Conservation (phyloP, 2,797 vertebrate species). For the Ctenosaura bakeri region DNA sequence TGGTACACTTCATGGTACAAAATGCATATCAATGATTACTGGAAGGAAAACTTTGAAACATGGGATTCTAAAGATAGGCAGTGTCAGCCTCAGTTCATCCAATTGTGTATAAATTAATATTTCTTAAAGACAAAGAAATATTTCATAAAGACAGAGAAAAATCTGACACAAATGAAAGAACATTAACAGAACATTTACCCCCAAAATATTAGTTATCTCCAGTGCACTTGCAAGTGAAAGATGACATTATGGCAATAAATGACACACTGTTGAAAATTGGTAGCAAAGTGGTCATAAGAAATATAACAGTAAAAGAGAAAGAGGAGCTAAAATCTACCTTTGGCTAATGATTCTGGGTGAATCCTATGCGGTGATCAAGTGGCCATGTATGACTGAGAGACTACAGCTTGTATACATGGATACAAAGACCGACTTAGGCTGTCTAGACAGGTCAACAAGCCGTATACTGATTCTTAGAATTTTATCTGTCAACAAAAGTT, state of each 20-base stretch:
- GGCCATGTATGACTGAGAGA: too few species aligned
- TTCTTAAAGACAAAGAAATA: slow-evolving; percentile 43
- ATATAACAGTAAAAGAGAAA: neutral
- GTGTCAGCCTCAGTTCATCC: slow-evolving; percentile 30
- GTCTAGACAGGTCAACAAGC: too few species aligned
- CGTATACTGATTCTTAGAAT: too few species aligned
- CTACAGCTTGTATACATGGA: too few species aligned
- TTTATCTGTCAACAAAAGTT: too few species aligned
- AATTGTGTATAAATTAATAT: slow-evolving; percentile 24
- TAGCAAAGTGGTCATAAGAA: neutral
- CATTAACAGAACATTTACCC: neutral
- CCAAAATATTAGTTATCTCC: neutral
- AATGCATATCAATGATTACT: slow-evolving; percentile 30
- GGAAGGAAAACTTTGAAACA: neutral
- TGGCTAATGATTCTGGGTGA: too few species aligned
- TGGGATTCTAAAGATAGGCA: neutral
- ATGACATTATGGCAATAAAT: neutral
- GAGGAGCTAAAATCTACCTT: neutral
- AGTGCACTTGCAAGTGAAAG: neutral
- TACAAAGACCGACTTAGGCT: too few species aligned
- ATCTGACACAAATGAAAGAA: slow-evolving; percentile 1
- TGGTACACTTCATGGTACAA: slow-evolving; percentile 16
- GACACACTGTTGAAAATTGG: neutral
- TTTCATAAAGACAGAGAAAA: slow-evolving; percentile 37
- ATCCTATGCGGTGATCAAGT: too few species aligned